Conservation (phyloP, 2,113 vertebrate species). For the Dascyllus trimaculatus region DNA sequence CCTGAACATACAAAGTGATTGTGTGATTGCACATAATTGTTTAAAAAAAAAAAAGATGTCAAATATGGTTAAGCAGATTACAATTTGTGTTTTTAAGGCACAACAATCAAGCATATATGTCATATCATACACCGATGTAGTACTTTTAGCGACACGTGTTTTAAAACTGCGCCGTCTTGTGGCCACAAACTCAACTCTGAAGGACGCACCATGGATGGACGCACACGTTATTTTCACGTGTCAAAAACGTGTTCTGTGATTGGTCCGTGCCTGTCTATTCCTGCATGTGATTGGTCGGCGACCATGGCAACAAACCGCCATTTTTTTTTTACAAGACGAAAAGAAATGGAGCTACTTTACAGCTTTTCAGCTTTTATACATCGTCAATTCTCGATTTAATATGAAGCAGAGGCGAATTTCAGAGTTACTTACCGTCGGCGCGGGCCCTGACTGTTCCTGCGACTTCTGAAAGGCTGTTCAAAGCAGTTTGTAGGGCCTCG, state of each 20-base stretch:
- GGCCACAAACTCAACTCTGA: background rate
- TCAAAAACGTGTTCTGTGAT: slow-evolving; percentile 80
- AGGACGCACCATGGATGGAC: background rate
- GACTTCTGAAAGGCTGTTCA: slow-evolving; percentile 28
- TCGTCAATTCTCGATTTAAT: background rate
- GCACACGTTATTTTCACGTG: slow-evolving; percentile 76
- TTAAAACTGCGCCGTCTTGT: background rate
- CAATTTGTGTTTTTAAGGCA: too few relatives aligned
- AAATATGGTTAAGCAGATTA: too few relatives aligned
- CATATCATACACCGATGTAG: too few relatives aligned
- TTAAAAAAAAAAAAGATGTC: too few relatives aligned
- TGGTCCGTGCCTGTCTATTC: slow-evolving; percentile 71
- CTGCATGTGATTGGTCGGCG: slow-evolving; percentile 72
- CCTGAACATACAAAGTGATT: too few relatives aligned
- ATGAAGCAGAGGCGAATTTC: background rate
- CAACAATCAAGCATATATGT: too few relatives aligned
- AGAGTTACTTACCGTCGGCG: background rate
- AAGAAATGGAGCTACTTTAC: slow-evolving; percentile 52
- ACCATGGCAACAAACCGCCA: slow-evolving; percentile 82
- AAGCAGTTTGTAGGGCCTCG: slow-evolving; percentile 36
- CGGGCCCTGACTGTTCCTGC: slow-evolving; percentile 7
- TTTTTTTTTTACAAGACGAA: slow-evolving; percentile 65
- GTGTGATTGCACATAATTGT: too few relatives aligned
- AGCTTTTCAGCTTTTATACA: slow-evolving; percentile 12
- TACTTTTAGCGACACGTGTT: too few relatives aligned